Conservation (phyloP, 2,888 invertebrate genomes). For the Teinopalpus imperialis region DNA sequence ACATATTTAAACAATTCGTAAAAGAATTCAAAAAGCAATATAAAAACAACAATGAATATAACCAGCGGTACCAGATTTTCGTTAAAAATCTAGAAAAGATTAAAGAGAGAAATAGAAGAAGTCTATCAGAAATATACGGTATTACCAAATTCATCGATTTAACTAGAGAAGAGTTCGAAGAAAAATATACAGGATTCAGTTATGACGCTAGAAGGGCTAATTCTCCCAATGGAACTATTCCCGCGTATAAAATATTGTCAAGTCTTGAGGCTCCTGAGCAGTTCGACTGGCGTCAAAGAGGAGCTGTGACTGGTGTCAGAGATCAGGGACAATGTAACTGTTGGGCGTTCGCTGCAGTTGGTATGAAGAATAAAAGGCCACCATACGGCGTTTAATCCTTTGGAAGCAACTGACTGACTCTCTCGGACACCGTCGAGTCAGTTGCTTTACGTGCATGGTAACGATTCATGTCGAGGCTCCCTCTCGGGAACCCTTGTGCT, state of each 20-base stretch:
- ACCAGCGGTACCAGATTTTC: not conserved
- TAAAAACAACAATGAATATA: not conserved
- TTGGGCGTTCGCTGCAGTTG: conserved; percentile 81
- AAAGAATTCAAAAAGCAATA: conserved; percentile 7
- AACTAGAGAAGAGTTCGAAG: conserved; percentile 29
- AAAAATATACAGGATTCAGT: conserved; percentile 9
- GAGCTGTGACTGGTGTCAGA: conserved; percentile 89
- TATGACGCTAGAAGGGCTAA: not conserved
- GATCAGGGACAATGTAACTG: conserved; percentile 91
- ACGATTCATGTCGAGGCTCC: too few relatives aligned
- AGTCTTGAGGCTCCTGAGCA: conserved; percentile 28
- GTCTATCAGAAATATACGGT: conserved; percentile 12
- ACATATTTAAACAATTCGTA: not conserved
- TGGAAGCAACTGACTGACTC: too few relatives aligned
- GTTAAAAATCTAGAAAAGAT: conserved; percentile 3
- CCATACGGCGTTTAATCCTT: too few relatives aligned
- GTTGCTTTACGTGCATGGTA: too few relatives aligned
- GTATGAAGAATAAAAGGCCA: too few relatives aligned
- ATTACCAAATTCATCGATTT: conserved; percentile 31
- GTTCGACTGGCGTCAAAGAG: conserved; percentile 87
- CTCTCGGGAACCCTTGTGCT: too few relatives aligned
- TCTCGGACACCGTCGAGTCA: too few relatives aligned
- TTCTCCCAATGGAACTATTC: not conserved
- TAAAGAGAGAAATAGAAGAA: not conserved
- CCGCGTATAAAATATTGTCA: conserved; percentile 14